Evolutionary conservation across 2,113 vertebrate species (phyloP).

Genomic region (Sinocyclocheilus anophthalmus): DNA sequence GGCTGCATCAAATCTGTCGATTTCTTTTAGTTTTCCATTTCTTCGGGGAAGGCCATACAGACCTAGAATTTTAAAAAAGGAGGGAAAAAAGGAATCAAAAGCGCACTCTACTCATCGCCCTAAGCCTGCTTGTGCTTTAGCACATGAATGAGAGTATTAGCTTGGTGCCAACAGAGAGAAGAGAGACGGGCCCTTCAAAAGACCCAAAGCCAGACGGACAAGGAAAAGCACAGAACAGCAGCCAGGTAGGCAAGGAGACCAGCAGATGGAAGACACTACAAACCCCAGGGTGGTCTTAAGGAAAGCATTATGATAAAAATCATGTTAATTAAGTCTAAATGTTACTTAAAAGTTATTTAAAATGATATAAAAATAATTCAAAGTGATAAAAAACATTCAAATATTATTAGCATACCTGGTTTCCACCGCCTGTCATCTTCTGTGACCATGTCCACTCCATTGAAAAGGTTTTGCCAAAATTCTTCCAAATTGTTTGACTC

Average conservation of each 20-base stretch:
- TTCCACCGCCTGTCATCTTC: constrained; percentile 95
- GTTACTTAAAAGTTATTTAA: neutral
- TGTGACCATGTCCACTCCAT: constrained; percentile 95
- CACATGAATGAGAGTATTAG: constrained; percentile 59
- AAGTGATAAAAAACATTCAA: too few species aligned
- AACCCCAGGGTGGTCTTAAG: neutral
- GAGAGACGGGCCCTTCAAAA: constrained; percentile 36
- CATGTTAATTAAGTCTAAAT: neutral
- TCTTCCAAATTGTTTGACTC: constrained; percentile 91
- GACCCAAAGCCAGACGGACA: neutral
- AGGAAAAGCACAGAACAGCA: constrained; percentile 32
- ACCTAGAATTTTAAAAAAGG: constrained; percentile 71
- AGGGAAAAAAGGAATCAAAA: neutral
- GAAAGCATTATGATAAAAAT: neutral
- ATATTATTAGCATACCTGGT: constrained; percentile 77
- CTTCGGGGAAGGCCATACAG: constrained; percentile 89
- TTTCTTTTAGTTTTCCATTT: constrained; percentile 93
- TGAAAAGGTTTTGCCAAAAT: constrained; percentile 95
- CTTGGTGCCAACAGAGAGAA: constrained; percentile 55
- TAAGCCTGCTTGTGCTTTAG: constrained; percentile 47
- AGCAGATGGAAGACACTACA: neutral
- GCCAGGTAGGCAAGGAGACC: constrained; percentile 32
- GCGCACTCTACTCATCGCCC: neutral
- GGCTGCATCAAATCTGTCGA: constrained; percentile 89
- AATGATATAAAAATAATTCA: too few species aligned